Evolutionary conservation across 2,113 vertebrate species (phyloP).

Genomic region (Centrocercus urophasianus): DNA sequence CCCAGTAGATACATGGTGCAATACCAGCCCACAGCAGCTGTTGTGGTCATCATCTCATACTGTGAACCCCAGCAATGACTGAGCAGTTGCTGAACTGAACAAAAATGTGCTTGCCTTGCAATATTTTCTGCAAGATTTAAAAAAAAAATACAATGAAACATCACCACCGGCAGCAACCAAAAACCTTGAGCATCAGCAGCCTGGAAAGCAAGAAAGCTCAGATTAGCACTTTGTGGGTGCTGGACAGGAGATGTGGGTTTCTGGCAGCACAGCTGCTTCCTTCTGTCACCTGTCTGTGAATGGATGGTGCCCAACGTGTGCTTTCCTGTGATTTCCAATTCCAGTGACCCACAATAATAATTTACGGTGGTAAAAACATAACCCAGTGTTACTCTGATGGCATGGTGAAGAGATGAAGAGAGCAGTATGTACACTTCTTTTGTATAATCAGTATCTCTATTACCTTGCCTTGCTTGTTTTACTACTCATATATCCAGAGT

Average conservation of each 20-base stretch:
- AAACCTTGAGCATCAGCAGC: not conserved
- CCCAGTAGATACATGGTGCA: rapidly evolving
- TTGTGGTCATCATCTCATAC: rapidly evolving
- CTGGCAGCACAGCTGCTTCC: not conserved
- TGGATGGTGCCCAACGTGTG: not conserved
- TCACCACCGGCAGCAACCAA: not conserved
- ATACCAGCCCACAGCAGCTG: not conserved
- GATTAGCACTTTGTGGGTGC: not conserved
- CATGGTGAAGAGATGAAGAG: not conserved
- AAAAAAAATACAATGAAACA: not conserved
- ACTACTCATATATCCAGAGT: not conserved
- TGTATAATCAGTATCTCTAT: not conserved
- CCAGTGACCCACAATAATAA: not conserved
- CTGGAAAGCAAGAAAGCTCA: not conserved
- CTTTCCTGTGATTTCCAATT: not conserved
- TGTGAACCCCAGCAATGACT: not conserved
- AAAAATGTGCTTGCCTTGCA: not conserved
- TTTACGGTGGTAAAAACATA: not conserved
- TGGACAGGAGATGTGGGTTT: not conserved
- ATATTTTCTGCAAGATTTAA: not conserved
- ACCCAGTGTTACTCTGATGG: not conserved
- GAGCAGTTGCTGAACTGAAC: not conserved
- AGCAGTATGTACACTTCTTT: not conserved
- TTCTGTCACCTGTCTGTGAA: not conserved
- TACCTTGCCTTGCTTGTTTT: not conserved